Evolutionary conservation across 2,888 invertebrate genomes (phyloP), one percentile per base, ranked within the genome.

Genomic region (Apantesis nais): DNA sequence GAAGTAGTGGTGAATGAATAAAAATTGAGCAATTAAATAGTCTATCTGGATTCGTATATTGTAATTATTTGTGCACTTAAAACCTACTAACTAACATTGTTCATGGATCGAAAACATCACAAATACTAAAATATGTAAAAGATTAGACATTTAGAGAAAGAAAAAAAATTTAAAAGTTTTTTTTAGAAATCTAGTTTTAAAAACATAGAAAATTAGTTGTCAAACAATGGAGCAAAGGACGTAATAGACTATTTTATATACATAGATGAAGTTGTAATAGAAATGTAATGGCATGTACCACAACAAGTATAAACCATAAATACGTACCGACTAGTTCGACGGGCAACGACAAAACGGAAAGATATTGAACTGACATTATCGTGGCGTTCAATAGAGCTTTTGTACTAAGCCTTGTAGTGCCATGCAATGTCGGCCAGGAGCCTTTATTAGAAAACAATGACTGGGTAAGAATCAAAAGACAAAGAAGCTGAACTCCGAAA

Each of bases 381-480:
- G 58, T 29, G 16, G 16, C 16, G 7, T 58, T 58, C 58, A 58
- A 58, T 29, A 16, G 29, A 58, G 29, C 16, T 0, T 58, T 58
- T 58, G 29, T 58, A 29, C 16, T 14, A 29, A 29, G 29, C 16
- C 29, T 7, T 29, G 58, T 29, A 58, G 58, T 16, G 58, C 29
- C 58, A 58, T 29, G 29, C 29, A 29, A 29, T 58, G 29, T 29
- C 58, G 25, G 29, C 58, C 14, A 29, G 25, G 58, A 58, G 25
- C 58, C 14, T 55, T 58, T 29, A 58, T 58, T 58, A 58, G 55
- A 58, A 29, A 55, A 55, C 55, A 55, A 29, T 29, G 58, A 58
- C n/a, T 22, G 48, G 29, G 25, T 12, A 29, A 29, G 58, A 16
- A 58, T 16, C 29, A 29, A 16, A 29, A 16, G 29, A 58, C 58